Evolutionary conservation across 2,888 invertebrate genomes (phyloP), one percentile per base, ranked within the genome.

Genomic region (Eurytoma adleriae): DNA sequence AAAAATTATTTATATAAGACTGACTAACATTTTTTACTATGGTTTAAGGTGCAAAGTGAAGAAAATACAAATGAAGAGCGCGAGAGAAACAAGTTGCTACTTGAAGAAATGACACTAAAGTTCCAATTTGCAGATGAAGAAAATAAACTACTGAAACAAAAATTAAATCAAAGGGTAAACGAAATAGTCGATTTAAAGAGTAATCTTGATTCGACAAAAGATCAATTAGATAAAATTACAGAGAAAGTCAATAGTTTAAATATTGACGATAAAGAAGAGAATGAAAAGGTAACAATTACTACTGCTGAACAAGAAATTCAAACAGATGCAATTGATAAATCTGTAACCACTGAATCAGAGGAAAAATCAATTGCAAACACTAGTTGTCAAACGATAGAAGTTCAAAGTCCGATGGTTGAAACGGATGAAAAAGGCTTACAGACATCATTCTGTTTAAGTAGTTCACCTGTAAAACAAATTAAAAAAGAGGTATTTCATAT

Each of bases 81-180:
- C 1, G 80, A 81, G n/a, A 78, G 74, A 27, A 72, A 68, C 14
- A 79, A 83, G 48, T 13, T 30, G 0, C 14, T 50, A 4, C 50
- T 81, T 48, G 57, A 69, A 54, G 74, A 76, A 27, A 30, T 82
- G 67, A 76, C 79, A 68, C 2, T 71, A 0, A 81, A 59, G 48
- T 50, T 84, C 18, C 40, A 76, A n/a, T 16, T 61, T 30, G 12
- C 48, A 40, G 78, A 85, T 66, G 57, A 52, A 13, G 86, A 87
- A 75, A 87, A 87, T 81, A 48, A 50, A 4, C 12, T 69, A 3
- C 68, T 88, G 10, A 84, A 81, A 52, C 80, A 84, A 18, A 85
- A 86, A 82, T 81, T 85, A 73, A 74, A 67, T 62, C 62, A 80
- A 77, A 82, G 78, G 73, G 61, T 61, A n/a, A 67, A 48, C 20